Evolutionary conservation across 2,888 invertebrate species (phyloP).

Genomic region (Chrysolina haemoptera): DNA sequence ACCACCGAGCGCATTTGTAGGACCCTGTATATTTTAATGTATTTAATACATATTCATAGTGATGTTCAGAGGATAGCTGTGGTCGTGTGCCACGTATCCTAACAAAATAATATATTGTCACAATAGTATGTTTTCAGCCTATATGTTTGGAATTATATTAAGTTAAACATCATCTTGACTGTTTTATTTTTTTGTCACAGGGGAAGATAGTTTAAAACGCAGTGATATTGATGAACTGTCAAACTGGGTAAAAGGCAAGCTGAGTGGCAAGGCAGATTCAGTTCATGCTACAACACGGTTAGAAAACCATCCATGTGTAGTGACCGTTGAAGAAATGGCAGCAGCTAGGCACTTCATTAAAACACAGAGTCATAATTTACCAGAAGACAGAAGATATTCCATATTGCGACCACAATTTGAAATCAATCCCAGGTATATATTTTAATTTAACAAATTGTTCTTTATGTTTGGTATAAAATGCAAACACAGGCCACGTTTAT

Average conservation of each 20-base stretch:
- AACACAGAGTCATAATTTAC: slow-evolving; percentile 86
- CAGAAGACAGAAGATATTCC: slow-evolving; percentile 89
- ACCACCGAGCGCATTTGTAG: too few relatives aligned
- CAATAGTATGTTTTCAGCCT: too few relatives aligned
- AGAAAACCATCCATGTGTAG: slow-evolving; percentile 93
- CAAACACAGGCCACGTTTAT: too few relatives aligned
- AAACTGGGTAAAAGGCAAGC: slow-evolving; percentile 82
- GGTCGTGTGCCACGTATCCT: too few relatives aligned
- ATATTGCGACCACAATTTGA: slow-evolving; percentile 93
- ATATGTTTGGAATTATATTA: not conserved
- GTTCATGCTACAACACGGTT: slow-evolving; percentile 89
- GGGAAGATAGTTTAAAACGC: slow-evolving; percentile 80
- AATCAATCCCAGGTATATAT: slow-evolving; percentile 88
- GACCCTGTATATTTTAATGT: too few relatives aligned
- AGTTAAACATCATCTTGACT: not conserved
- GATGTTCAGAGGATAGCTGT: too few relatives aligned
- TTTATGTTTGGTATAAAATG: not conserved
- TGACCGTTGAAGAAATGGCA: slow-evolving; percentile 97
- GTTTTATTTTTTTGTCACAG: slow-evolving; percentile 63
- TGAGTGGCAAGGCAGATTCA: slow-evolving; percentile 85
- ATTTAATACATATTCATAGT: too few relatives aligned
- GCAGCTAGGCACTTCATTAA: slow-evolving; percentile 95
- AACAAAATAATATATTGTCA: too few relatives aligned
- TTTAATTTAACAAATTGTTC: slow-evolving; percentile 7
- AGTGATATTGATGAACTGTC: slow-evolving; percentile 85